Evolutionary conservation across 1,140 invertebrate species (phyloP), one percentile per base, ranked within the genome.

Genomic region (Ips nitidus): DNA sequence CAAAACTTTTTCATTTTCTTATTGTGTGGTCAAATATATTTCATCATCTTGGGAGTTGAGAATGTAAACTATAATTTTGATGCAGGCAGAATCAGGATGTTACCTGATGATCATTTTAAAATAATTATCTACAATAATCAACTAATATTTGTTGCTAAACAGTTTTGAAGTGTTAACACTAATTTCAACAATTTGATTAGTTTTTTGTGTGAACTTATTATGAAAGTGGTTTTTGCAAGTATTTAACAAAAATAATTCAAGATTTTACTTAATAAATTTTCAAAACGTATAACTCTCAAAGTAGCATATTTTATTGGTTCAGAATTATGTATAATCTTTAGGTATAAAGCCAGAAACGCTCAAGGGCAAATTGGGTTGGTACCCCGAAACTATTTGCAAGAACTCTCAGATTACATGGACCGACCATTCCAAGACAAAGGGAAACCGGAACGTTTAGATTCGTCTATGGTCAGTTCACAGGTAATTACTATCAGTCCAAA

Each of bases 381-480:
- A 74, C 97, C 97, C 47, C 87, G 95, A 69, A 99, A 99, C 85
- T 99, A 99, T 85, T 87, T 99, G 72, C 94, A 94, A 83, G 91
- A 94, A 82, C 85, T 94, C 55, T 91, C 90, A 75, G 93, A 94
- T 82, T 94, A 94, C 82, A 84, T 94, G 75, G 91, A 92, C 60
- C 90, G 92, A 79, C 91, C 92, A 63, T 91, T 91, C 81, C 84
- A 88, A 75, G 87, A 87, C 52, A 82, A 85, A 41, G 83, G 82
- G 66, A 83, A 81, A 63, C 82, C 79, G 64, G 84, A 85, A 74
- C 77, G 73, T 7, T 82, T 79, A 4, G 84, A 84, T 71, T 80
- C 83, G 0, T 77, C 82, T 7, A 77, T 77, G 76, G 77, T 78
- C 55, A 67, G 85, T 82, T 73, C 76, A n/a, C 75, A 76, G 57